Evolutionary conservation across 2,797 vertebrate genomes (phyloP).

Genomic region (Psittacula echo): DNA sequence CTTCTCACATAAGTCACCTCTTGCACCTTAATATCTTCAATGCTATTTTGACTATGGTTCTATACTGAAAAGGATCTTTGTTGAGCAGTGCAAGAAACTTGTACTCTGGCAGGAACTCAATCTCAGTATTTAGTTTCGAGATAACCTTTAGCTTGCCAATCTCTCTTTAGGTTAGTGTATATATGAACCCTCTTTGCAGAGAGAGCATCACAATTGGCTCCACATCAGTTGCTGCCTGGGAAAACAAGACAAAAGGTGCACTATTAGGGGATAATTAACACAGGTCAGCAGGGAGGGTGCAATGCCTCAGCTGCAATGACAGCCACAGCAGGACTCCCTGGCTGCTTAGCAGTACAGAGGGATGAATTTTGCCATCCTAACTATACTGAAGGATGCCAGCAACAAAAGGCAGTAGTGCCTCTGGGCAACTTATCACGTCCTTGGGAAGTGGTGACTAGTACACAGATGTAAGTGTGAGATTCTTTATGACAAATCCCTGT

Average conservation of each 20-base stretch:
- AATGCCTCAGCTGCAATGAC: background rate
- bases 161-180: background rate
- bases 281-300: background rate
- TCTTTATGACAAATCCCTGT: background rate
- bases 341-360: background rate
- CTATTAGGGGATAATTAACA: background rate
- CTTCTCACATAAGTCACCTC: background rate
- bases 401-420: background rate
- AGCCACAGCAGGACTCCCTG: background rate
- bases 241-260: background rate
- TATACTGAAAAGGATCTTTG: background rate
- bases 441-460: accelerated
- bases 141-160: background rate
- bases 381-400: background rate
- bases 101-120: background rate
- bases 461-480: background rate
- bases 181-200: background rate
- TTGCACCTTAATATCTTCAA: background rate
- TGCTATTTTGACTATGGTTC: background rate
- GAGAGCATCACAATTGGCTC: background rate
- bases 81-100: background rate
- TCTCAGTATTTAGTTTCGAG: background rate
- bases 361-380: background rate
- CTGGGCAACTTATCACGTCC: background rate
- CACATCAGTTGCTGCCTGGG: background rate